A percentile compares a stretch with the other conserved stretches of the same genome.
These are phyloP conservation scores for Cairina moschata DNA, from an alignment of 2,113 vertebrate species.

Conservation along the genomic window DNA sequence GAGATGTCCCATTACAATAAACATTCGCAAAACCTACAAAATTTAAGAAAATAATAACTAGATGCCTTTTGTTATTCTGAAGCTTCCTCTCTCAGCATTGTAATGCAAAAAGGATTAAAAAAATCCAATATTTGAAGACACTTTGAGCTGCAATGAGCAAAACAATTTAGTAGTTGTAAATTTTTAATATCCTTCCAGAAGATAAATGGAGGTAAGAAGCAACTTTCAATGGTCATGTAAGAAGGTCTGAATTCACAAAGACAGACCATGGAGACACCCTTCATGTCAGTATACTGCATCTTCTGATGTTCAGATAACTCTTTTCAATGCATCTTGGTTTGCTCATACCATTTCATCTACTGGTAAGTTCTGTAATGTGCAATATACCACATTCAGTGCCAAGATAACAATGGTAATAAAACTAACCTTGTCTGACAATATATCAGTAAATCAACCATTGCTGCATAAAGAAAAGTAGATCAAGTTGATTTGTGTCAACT, in stretches of 20 bases:
- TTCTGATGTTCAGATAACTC: not conserved
- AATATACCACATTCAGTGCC: not conserved
- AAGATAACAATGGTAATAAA: conserved; percentile 26
- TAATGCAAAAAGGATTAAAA: not conserved
- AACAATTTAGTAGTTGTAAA: not conserved
- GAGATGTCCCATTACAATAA: not conserved
- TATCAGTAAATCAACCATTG: not conserved
- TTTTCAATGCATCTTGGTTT: not conserved
- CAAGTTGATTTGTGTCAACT: not conserved
- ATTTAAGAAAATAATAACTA: not conserved
- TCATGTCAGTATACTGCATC: not conserved
- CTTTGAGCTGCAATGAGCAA: not conserved
- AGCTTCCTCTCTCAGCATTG: not conserved
- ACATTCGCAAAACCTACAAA: not conserved
- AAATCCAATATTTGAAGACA: not conserved
- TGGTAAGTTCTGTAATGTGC: not conserved
- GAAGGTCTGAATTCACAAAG: not conserved
- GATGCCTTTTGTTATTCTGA: not conserved
- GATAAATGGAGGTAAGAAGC: not conserved
- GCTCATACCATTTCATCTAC: not conserved
- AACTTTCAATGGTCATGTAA: not conserved
- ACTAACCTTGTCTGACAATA: not conserved
- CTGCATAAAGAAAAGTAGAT: not conserved
- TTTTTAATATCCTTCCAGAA: not conserved
- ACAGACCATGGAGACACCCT: not conserved